Conservation (phyloP, 2,888 invertebrate genomes). For the Neria commutata region DNA sequence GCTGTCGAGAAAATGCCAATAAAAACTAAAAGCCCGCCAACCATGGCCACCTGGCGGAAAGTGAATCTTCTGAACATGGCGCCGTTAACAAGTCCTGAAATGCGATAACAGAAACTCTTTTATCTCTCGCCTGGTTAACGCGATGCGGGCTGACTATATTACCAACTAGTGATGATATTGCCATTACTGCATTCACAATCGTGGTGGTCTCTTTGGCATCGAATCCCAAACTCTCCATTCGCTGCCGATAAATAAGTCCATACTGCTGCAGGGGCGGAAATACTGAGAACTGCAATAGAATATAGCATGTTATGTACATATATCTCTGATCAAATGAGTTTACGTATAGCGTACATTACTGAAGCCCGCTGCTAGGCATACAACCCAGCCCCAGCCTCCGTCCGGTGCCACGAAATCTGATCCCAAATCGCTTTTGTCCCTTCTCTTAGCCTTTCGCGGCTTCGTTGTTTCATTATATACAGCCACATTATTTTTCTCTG, state of each 20-base stretch:
- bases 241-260: conserved; percentile 72
- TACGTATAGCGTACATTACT: conserved; percentile 69
- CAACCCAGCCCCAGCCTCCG: conserved; percentile 78
- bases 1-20: conserved; percentile 68
- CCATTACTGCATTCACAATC: conserved; percentile 74
- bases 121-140: conserved; percentile 1
- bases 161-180: conserved; percentile 65
- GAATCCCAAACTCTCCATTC: conserved; percentile 68
- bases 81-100: conserved; percentile 68
- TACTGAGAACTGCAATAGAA: conserved; percentile 66
- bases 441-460: conserved; percentile 61
- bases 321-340: background rate
- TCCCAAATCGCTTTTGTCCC: conserved; percentile 59
- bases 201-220: conserved; percentile 72
- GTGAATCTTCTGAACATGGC: conserved; percentile 73
- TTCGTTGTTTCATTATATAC: conserved; percentile 56
- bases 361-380: conserved; percentile 74
- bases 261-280: conserved; percentile 75
- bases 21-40: conserved; percentile 67
- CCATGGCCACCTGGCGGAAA: conserved; percentile 72
- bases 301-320: background rate
- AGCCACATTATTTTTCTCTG: conserved; percentile 44
- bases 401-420: conserved; percentile 73
- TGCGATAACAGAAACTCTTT: background rate
- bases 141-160: background rate